These are phyloP conservation scores for Andrena bicolor DNA, from an alignment of 2,888 invertebrate species.

Conservation along the genomic window DNA sequence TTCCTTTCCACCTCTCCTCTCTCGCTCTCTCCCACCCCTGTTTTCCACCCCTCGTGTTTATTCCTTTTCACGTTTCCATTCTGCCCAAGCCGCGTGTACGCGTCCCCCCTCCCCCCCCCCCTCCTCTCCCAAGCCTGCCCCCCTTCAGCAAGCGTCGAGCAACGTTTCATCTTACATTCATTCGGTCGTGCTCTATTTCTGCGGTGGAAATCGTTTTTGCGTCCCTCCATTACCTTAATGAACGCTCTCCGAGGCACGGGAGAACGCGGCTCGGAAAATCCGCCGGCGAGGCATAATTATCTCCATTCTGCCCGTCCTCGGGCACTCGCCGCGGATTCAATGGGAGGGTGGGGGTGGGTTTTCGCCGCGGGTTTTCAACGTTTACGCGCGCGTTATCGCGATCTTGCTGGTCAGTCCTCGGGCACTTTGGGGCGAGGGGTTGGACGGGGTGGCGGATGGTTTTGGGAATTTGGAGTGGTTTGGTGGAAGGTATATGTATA, in stretches of 20 bases:
- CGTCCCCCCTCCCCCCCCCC: neutral
- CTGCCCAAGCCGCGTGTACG: neutral
- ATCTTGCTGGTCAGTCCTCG: constrained; percentile 34
- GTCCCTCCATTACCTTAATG: constrained; percentile 78
- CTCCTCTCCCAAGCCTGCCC: no score
- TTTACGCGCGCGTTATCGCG: constrained; percentile 30
- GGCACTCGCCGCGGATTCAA: constrained; percentile 13
- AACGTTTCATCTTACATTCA: constrained; percentile 48
- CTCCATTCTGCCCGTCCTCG: constrained; percentile 28
- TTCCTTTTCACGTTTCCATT: constrained; percentile 30
- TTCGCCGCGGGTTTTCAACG: constrained; percentile 19
- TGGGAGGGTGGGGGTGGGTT: constrained; percentile 8
- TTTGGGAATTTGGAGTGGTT: no score
- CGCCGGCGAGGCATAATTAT: constrained; percentile 41
- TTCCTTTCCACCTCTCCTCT: constrained; percentile 3
- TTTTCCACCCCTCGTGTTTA: constrained; percentile 12
- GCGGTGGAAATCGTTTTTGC: constrained; percentile 58
- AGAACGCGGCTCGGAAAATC: constrained; percentile 61
- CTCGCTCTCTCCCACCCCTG: neutral
- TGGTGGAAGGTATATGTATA: no score
- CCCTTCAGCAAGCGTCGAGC: neutral
- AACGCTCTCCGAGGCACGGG: constrained; percentile 52
- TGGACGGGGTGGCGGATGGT: neutral
- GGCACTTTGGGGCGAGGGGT: neutral
- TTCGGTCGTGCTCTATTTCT: constrained; percentile 39